Percentiles rank a stretch among this genome's conserved stretches.
These are phyloP conservation scores for Eunapius fragilis DNA, from an alignment of 37 sponge, comb jelly and placozoan species.

Conservation along the genomic window DNA sequence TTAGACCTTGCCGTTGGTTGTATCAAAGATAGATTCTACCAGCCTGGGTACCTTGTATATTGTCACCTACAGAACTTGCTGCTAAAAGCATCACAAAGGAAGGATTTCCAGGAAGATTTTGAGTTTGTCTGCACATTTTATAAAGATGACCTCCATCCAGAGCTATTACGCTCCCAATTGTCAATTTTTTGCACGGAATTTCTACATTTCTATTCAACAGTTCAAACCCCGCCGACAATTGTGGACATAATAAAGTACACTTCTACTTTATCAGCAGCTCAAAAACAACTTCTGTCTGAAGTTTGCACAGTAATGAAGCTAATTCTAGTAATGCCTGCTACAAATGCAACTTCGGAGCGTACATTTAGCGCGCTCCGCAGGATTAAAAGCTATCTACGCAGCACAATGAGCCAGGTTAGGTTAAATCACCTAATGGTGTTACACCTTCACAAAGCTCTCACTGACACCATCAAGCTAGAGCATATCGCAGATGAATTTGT, in stretches of 20 bases:
- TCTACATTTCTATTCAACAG: not conserved
- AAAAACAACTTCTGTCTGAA: slow-evolving; percentile 17
- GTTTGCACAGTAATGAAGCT: slow-evolving; percentile 40
- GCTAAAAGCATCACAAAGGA: not conserved
- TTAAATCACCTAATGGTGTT: slow-evolving; percentile 64
- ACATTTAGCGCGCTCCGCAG: slow-evolving; percentile 52
- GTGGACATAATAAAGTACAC: not conserved
- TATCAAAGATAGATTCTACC: slow-evolving; percentile 3
- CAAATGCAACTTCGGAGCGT: slow-evolving; percentile 63
- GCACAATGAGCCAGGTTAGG: slow-evolving; percentile 58
- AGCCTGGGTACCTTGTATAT: slow-evolving; percentile 10
- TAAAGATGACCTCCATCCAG: not conserved
- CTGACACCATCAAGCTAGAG: slow-evolving; percentile 21
- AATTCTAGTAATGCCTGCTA: slow-evolving; percentile 66
- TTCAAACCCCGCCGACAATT: not conserved
- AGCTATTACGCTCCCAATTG: not conserved
- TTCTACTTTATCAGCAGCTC: not conserved
- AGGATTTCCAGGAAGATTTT: not conserved
- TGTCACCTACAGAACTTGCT: not conserved
- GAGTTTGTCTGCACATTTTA: slow-evolving; percentile 2
- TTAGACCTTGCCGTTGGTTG: not conserved
- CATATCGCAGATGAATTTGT: slow-evolving; percentile 39
- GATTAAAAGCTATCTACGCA: slow-evolving; percentile 56
- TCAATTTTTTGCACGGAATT: not conserved
- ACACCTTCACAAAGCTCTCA: slow-evolving; percentile 48